Conservation (phyloP, 2,888 invertebrate genomes). For the Selenia dentaria region DNA sequence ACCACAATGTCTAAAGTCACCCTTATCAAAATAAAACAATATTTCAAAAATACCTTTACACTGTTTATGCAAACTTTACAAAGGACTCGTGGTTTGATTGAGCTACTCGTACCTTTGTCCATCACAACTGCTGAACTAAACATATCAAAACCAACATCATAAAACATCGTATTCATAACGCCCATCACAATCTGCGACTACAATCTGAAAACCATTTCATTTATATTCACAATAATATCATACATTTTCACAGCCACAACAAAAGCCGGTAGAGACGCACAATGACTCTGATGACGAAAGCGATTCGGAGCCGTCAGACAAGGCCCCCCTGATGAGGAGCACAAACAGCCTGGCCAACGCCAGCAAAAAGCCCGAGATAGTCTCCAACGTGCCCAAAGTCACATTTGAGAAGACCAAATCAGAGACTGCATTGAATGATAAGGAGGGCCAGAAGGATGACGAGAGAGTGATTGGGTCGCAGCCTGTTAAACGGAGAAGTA, state of each 20-base stretch:
- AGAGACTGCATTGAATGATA: slow-evolving; percentile 42
- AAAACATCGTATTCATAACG: not conserved
- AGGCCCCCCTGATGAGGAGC: slow-evolving; percentile 77
- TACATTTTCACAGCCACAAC: slow-evolving; percentile 49
- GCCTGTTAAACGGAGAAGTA: slow-evolving; percentile 75
- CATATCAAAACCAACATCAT: not conserved
- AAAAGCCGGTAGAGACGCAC: slow-evolving; percentile 43
- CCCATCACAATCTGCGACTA: not conserved
- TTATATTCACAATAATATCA: slow-evolving; percentile 18
- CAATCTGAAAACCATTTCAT: slow-evolving; percentile 5
- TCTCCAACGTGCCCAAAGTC: slow-evolving; percentile 73
- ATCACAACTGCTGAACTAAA: not conserved
- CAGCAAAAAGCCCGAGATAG: slow-evolving; percentile 69
- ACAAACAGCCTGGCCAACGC: slow-evolving; percentile 55
- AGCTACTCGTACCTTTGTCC: too few relatives aligned
- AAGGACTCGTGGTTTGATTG: too few relatives aligned
- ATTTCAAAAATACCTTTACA: too few relatives aligned
- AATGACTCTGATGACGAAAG: slow-evolving; percentile 72
- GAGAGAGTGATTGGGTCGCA: slow-evolving; percentile 66
- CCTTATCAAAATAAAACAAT: too few relatives aligned
- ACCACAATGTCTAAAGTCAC: too few relatives aligned
- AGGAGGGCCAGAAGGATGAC: slow-evolving; percentile 44
- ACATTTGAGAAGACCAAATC: slow-evolving; percentile 57
- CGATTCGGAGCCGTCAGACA: slow-evolving; percentile 73
- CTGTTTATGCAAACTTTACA: too few relatives aligned